A percentile compares a stretch with the other conserved stretches of the same genome.
Evolutionary conservation across 2,888 invertebrate genomes (phyloP).

Genomic region (Podabrus alpinus): DNA sequence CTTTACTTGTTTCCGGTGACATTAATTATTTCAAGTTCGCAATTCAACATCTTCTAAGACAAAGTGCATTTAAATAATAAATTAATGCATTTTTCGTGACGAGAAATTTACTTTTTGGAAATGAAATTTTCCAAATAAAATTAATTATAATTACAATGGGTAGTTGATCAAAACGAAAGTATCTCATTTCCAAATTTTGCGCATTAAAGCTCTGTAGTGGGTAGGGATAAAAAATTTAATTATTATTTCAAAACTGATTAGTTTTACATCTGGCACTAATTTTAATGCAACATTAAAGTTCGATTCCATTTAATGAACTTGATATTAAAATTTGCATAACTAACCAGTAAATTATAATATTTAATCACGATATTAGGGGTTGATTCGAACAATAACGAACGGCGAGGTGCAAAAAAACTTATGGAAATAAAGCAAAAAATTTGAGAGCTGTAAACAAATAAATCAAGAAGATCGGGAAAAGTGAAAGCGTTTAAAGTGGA

Average conservation of each 20-base stretch:
- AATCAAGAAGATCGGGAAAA: neutral
- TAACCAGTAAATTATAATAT: neutral
- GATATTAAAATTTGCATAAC: neutral
- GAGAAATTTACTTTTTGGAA: neutral
- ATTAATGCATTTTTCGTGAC: neutral
- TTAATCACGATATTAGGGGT: neutral
- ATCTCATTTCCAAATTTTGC: neutral
- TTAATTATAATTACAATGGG: neutral
- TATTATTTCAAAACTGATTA: neutral
- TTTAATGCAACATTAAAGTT: neutral
- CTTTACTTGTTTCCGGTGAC: neutral
- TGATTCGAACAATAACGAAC: neutral
- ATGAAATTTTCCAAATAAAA: neutral
- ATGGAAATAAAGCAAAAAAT: neutral
- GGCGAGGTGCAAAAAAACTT: neutral
- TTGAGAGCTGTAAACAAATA: neutral
- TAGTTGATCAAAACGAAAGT: neutral
- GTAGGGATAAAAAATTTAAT: neutral
- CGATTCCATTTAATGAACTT: neutral
- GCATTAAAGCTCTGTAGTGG: neutral
- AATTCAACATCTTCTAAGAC: neutral
- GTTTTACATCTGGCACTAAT: neutral
- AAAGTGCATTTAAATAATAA: slow-evolving; percentile 1
- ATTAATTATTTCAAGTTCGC: neutral
- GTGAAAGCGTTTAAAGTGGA: neutral